Evolutionary conservation across 2,797 vertebrate species (phyloP).

Genomic region (Aphelocoma californica): DNA sequence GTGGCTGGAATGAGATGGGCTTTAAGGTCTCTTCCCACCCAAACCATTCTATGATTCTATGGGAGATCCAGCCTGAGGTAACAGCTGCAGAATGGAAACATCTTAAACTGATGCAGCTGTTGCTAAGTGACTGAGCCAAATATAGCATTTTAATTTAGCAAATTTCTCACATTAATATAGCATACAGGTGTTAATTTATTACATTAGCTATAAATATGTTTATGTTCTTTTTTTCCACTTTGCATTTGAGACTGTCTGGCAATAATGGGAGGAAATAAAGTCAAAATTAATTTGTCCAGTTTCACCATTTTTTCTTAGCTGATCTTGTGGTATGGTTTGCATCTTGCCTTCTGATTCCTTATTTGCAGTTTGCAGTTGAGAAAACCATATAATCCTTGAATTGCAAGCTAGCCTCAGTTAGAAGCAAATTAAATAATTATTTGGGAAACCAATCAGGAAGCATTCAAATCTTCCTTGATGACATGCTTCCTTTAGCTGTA

Average conservation of each 20-base stretch:
- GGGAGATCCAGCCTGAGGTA: background rate
- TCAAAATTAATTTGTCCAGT: background rate
- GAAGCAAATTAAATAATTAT: constrained; percentile 16
- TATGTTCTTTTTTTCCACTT: background rate
- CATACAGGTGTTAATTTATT: constrained; percentile 1
- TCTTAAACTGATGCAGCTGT: constrained; percentile 41
- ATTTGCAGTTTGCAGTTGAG: constrained; percentile 13
- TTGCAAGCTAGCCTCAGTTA: background rate
- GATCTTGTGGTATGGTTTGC: background rate
- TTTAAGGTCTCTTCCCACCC: background rate
- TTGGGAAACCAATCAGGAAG: constrained; percentile 45
- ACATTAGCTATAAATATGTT: background rate
- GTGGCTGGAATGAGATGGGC: background rate
- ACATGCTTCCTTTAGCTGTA: background rate
- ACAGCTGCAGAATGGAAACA: background rate
- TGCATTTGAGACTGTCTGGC: background rate
- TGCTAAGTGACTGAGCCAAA: constrained; percentile 49
- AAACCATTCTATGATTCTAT: background rate
- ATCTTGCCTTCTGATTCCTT: constrained; percentile 1
- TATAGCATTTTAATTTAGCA: constrained; percentile 23
- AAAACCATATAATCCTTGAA: background rate
- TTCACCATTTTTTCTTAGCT: background rate
- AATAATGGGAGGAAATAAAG: background rate
- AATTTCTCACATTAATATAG: background rate
- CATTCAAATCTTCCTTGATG: background rate